These are phyloP conservation scores for Brachionus rotundiformis DNA, from an alignment of 1,140 invertebrate species.

Conservation along the genomic window DNA sequence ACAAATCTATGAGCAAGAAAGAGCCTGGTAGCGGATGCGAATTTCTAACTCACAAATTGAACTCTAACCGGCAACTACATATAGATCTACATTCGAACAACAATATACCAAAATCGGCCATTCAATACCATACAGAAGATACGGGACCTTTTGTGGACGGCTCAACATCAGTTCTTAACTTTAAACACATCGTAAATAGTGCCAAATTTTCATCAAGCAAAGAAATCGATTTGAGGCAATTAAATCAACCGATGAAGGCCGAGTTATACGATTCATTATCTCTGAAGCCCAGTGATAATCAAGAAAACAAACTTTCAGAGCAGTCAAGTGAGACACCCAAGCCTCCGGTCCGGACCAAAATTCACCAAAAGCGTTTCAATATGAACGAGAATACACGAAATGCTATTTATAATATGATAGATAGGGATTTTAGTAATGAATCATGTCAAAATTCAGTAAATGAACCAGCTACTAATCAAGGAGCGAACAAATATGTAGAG, in stretches of 20 bases:
- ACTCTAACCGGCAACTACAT: neutral
- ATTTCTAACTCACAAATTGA: slow-evolving; percentile 13
- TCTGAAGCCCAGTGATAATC: neutral
- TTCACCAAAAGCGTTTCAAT: neutral
- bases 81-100: slow-evolving; percentile 20
- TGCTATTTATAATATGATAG: slow-evolving; percentile 22
- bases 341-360: slow-evolving; percentile 2
- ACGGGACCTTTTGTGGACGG: neutral
- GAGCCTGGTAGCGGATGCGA: slow-evolving; percentile 42
- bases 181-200: neutral
- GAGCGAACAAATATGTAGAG: slow-evolving; percentile 33
- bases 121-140: neutral
- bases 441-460: neutral
- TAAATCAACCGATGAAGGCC: slow-evolving; percentile 10
- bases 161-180: neutral
- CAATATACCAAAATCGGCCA: neutral
- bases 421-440: slow-evolving; percentile 17
- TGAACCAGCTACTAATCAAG: neutral
- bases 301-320: neutral
- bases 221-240: slow-evolving; percentile 11
- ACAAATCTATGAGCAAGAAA: slow-evolving; percentile 37
- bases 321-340: neutral
- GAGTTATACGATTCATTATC: neutral
- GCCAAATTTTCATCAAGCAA: neutral
- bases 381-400: neutral